These are phyloP conservation scores for Pipa parva DNA, from an alignment of 2,113 vertebrate species.

Conservation along the genomic window DNA sequence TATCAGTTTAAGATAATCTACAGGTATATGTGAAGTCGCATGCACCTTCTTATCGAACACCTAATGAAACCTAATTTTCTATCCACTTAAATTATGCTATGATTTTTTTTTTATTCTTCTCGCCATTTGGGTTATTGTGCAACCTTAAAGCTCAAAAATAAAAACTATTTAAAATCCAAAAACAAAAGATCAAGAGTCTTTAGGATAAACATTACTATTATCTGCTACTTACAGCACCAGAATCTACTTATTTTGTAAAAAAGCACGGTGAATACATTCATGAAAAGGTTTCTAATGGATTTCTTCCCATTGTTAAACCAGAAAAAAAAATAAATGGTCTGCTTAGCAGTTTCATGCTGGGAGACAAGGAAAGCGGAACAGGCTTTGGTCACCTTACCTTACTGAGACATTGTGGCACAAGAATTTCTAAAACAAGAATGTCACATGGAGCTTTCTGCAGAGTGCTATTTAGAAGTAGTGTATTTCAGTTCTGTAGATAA, in stretches of 20 bases:
- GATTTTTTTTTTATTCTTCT: conserved; percentile 48
- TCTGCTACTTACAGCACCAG: conserved; percentile 71
- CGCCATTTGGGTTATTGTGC: conserved; percentile 59
- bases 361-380: conserved; percentile 53
- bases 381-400: conserved; percentile 62
- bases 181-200: conserved; percentile 64
- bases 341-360: conserved; percentile 54
- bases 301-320: conserved; percentile 69
- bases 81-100: too few species aligned
- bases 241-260: conserved; percentile 75
- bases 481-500: conserved; percentile 78
- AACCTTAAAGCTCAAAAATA: conserved; percentile 49
- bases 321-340: conserved; percentile 69
- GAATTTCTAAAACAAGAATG: conserved; percentile 67
- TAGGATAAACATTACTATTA: conserved; percentile 70
- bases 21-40: too few species aligned
- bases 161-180: conserved; percentile 45
- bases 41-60: too few species aligned
- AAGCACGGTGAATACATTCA: conserved; percentile 60
- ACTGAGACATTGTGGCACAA: conserved; percentile 58
- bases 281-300: conserved; percentile 66
- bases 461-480: conserved; percentile 63
- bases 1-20: too few species aligned
- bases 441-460: conserved; percentile 55
- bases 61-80: too few species aligned